These are phyloP conservation scores for Gila robusta DNA, from an alignment of 2,797 vertebrate species.

Conservation along the genomic window DNA sequence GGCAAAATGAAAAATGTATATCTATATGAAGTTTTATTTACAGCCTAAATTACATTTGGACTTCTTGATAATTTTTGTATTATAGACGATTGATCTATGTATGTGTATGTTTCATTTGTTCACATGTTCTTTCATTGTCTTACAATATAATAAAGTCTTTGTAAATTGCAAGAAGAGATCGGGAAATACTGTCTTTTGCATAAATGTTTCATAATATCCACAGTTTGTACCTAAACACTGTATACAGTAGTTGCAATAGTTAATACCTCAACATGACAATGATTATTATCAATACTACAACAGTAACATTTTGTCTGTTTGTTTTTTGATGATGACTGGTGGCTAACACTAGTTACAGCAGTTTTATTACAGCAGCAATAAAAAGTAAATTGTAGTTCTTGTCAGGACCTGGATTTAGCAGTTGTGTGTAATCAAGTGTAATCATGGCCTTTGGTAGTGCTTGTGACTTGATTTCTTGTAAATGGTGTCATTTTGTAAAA, in stretches of 20 bases:
- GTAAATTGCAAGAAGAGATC: not conserved
- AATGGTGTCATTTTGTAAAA: not conserved
- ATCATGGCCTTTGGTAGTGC: not conserved
- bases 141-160: slow-evolving; percentile 25
- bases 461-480: not conserved
- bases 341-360: not conserved
- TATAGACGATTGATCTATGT: not conserved
- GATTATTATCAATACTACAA: not conserved
- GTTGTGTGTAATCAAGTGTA: not conserved
- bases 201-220: not conserved
- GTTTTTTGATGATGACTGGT: not conserved
- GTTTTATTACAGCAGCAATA: not conserved
- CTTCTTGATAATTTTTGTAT: not conserved
- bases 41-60: not conserved
- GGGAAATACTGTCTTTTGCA: not conserved
- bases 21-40: not conserved
- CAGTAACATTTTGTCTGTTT: not conserved
- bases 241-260: not conserved
- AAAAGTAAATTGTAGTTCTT: no score
- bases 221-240: not conserved
- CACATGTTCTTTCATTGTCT: not conserved
- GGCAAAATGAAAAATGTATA: not conserved
- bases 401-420: not conserved
- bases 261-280: not conserved
- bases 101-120: slow-evolving; percentile 1